Conservation (phyloP, 37 sponge, comb jelly and placozoan genomes). For the Cliona cf. orientalis region DNA sequence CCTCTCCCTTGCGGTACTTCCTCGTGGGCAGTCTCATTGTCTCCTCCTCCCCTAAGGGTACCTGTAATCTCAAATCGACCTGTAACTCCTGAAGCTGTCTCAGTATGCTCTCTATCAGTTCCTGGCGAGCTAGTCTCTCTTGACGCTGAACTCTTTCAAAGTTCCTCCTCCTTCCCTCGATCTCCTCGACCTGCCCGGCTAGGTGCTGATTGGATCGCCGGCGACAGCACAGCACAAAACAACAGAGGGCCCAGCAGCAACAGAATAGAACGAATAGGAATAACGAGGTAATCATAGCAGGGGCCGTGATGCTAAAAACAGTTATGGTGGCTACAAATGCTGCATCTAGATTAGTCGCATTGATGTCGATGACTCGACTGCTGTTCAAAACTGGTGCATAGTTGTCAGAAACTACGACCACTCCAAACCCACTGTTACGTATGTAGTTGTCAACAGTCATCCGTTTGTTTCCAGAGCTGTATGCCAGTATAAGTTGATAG, state of each 20-base stretch:
- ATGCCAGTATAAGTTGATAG: constrained; percentile 25
- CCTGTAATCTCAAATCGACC: constrained; percentile 23
- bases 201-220: neutral
- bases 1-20: neutral
- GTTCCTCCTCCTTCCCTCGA: constrained; percentile 7
- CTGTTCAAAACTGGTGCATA: constrained; percentile 7
- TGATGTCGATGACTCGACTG: neutral
- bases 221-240: neutral
- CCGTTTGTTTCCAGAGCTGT: neutral
- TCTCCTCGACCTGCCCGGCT: neutral
- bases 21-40: constrained; percentile 29
- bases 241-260: constrained; percentile 19
- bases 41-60: constrained; percentile 36
- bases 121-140: constrained; percentile 29
- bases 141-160: constrained; percentile 2
- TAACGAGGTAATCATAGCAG: neutral
- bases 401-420: constrained; percentile 7
- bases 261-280: neutral
- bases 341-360: neutral
- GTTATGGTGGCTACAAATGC: neutral
- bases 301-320: neutral
- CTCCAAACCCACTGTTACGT: constrained; percentile 15
- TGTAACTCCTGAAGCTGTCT: constrained; percentile 57
- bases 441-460: neutral
- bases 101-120: constrained; percentile 69